phyloP scores from a whole-genome alignment of 2,888 invertebrate genomes.

The Drosophila melanocephala region DNA sequence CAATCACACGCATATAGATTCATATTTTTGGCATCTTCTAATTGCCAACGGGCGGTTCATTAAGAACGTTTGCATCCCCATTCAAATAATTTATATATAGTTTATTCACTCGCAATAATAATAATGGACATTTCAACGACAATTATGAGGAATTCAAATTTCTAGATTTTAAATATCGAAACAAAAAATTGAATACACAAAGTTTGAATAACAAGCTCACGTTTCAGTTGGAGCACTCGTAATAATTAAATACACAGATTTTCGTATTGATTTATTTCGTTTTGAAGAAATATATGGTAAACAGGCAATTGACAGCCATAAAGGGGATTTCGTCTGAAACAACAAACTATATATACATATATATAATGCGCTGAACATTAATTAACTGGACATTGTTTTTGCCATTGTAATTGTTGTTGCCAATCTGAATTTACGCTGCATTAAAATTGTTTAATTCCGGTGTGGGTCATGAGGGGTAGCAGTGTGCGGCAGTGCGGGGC shows the following conservation, averaged over 20 bases:
- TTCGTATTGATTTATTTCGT: constrained; percentile 27
- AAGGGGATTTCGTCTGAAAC: constrained; percentile 14
- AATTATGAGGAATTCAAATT: neutral
- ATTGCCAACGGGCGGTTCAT: constrained; percentile 40
- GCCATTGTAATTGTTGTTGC: constrained; percentile 29
- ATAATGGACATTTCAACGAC: neutral
- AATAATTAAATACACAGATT: neutral
- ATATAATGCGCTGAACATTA: constrained; percentile 16
- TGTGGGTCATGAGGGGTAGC: constrained; percentile 2
- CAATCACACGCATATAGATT: constrained; percentile 5
- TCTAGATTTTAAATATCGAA: neutral
- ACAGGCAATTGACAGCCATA: neutral
- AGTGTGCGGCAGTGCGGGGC: neutral
- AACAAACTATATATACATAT: neutral
- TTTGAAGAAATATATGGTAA: constrained; percentile 8
- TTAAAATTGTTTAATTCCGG: constrained; percentile 55
- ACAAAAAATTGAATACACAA: neutral
- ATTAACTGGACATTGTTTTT: constrained; percentile 39
- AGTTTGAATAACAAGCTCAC: neutral
- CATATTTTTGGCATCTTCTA: constrained; percentile 21
- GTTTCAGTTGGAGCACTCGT: neutral
- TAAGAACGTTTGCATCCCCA: constrained; percentile 36
- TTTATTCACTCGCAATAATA: neutral
- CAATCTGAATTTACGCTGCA: constrained; percentile 50
- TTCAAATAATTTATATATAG: constrained; percentile 4